Conservation (phyloP, 1,140 invertebrate genomes). For the Ceratoteleas bidentatus region DNA sequence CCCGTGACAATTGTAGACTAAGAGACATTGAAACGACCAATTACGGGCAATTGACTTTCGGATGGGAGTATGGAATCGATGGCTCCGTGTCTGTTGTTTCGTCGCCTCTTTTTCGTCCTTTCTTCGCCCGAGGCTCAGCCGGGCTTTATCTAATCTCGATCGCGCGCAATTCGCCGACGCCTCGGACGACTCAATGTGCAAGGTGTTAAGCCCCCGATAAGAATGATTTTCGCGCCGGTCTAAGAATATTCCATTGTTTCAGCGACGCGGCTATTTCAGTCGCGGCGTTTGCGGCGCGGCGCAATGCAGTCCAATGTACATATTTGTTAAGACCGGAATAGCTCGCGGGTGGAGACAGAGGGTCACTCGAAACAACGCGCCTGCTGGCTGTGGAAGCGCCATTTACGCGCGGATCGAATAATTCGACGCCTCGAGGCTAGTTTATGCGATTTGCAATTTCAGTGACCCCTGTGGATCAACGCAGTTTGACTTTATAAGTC, state of each 20-base stretch:
- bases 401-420: no score
- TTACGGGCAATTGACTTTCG: slow-evolving; percentile 8
- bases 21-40: slow-evolving; percentile 21
- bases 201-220: neutral
- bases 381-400: neutral
- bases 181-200: neutral
- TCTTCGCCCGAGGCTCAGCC: neutral
- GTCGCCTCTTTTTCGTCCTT: neutral
- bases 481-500: no score
- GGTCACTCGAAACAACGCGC: neutral
- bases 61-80: slow-evolving; percentile 3
- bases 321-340: neutral
- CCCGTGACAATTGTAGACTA: slow-evolving; percentile 13
- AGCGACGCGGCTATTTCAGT: neutral
- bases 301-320: neutral
- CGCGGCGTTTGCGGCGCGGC: neutral
- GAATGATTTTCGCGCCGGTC: neutral
- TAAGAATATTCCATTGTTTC: neutral
- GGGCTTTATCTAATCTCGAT: neutral
- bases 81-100: neutral
- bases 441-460: no score
- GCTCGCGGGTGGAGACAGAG: neutral
- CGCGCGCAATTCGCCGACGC: neutral
- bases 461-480: no score
- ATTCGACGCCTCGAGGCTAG: no score